A percentile compares a stretch with the other conserved stretches of the same genome.
Conservation (phyloP, 2,888 invertebrate species). For the Gastracanthus pulcherrimus region DNA sequence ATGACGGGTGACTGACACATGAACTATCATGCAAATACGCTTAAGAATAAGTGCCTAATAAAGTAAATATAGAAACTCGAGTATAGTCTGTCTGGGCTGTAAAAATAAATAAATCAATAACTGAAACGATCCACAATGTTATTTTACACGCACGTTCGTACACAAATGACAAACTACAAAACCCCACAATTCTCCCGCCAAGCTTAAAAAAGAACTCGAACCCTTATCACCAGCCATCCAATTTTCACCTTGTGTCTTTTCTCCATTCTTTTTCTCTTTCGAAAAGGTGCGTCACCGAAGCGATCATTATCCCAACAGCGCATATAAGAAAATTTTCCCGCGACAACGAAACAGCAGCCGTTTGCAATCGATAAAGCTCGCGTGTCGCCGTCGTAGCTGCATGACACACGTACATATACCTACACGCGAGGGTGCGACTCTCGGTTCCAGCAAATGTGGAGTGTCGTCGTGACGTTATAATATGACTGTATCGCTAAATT, state of each 20-base stretch:
- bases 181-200: too few species aligned
- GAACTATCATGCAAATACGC: not conserved
- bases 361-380: constrained; percentile 4
- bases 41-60: not conserved
- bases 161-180: too few species aligned
- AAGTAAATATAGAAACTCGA: not conserved
- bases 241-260: too few species aligned
- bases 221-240: too few species aligned
- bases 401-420: not conserved
- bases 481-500: not conserved
- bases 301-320: not conserved
- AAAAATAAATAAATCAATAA: not conserved
- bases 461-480: too few species aligned
- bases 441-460: not conserved
- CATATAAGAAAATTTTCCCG: constrained; percentile 1
- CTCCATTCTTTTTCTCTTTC: too few species aligned
- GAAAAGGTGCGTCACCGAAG: not conserved
- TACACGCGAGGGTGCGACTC: not conserved
- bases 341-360: not conserved
- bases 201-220: too few species aligned
- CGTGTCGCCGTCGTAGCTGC: not conserved
- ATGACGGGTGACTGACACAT: not conserved
- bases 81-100: not conserved
- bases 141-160: too few species aligned
- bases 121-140: not conserved